Evolutionary conservation across 2,113 vertebrate genomes (phyloP).

Genomic region (Brevimyrus niger): DNA sequence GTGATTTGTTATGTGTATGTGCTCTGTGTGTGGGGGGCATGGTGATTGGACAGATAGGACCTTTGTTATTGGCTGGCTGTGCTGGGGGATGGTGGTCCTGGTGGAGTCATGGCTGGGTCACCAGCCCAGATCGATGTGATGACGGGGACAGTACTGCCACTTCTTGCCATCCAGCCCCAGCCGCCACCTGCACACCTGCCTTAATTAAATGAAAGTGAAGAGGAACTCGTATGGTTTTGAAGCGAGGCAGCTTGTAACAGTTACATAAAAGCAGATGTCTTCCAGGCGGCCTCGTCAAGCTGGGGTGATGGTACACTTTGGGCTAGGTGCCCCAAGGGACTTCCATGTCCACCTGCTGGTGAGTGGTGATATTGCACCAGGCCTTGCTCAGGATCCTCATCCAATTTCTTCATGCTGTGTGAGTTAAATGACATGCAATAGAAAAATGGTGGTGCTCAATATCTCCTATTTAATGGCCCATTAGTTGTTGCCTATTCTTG

Average conservation of each 20-base stretch:
- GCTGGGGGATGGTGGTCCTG: not conserved
- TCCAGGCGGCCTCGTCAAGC: not conserved
- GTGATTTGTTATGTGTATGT: not conserved
- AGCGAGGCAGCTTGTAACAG: not conserved
- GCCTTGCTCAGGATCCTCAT: conserved; percentile 28
- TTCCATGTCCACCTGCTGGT: not conserved
- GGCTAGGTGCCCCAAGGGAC: not conserved
- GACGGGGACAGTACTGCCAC: not conserved
- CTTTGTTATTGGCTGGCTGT: not conserved
- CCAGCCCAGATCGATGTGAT: not conserved
- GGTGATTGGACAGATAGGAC: conserved; percentile 13
- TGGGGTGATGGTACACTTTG: not conserved
- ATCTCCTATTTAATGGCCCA: conserved; percentile 60
- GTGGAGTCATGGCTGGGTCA: not conserved
- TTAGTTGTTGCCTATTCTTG: conserved; percentile 51
- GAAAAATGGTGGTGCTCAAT: conserved; percentile 50
- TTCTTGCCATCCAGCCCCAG: not conserved
- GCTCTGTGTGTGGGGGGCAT: not conserved
- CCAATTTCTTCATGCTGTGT: conserved; percentile 48
- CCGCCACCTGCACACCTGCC: not conserved
- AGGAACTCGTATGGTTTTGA: not conserved
- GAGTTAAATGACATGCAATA: conserved; percentile 57
- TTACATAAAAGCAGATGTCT: not conserved
- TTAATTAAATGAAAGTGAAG: not conserved
- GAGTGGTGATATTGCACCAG: not conserved